Conservation (phyloP, 1,140 invertebrate genomes). For the Caenorhabditis tropicalis region DNA sequence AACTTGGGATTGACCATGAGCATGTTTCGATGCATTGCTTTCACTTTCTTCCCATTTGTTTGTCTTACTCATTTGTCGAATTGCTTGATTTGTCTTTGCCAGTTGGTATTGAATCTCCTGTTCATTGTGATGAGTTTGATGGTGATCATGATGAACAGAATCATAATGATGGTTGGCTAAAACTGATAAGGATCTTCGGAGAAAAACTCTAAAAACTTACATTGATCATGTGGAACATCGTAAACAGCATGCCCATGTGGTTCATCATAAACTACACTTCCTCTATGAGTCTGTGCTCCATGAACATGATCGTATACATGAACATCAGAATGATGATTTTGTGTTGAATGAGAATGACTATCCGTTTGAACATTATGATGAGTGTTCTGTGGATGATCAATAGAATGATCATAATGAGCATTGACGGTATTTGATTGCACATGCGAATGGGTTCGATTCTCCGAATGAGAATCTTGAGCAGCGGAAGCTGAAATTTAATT, state of each 20-base stretch:
- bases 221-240: neutral
- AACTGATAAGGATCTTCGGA: neutral
- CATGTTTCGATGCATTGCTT: neutral
- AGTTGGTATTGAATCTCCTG: neutral
- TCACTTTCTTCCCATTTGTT: conserved; percentile 50
- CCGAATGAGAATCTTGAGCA: neutral
- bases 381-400: neutral
- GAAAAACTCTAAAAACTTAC: neutral
- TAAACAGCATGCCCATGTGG: neutral
- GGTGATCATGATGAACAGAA: conserved; percentile 15
- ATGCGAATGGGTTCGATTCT: conserved; percentile 10
- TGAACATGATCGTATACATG: neutral
- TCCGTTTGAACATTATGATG: neutral
- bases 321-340: neutral
- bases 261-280: conserved; percentile 10
- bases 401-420: neutral
- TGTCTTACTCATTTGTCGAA: conserved; percentile 53
- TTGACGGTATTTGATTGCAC: conserved; percentile 3
- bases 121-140: neutral
- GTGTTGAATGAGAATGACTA: neutral
- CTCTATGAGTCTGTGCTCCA: neutral
- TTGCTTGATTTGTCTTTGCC: conserved; percentile 45
- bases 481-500: neutral
- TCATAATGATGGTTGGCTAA: conserved; percentile 16
- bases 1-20: neutral